Evolutionary conservation across 2,797 vertebrate species (phyloP).

Genomic region (Micrastur ruficollis): DNA sequence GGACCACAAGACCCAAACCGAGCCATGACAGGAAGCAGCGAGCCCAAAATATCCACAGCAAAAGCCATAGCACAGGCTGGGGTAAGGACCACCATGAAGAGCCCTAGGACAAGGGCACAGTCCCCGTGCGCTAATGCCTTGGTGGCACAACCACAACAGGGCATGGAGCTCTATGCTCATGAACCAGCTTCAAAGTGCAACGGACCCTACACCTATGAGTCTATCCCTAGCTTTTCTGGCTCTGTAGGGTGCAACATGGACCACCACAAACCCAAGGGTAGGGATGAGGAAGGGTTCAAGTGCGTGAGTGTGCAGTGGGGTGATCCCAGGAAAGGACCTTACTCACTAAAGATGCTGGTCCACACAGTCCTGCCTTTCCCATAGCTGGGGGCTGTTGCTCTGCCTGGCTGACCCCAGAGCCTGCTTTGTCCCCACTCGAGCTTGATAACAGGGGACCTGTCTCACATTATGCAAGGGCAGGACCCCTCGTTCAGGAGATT

Average conservation of each 20-base stretch:
- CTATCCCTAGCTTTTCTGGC: not conserved
- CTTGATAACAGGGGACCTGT: not conserved
- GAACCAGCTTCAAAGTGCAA: not conserved
- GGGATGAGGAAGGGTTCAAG: not conserved
- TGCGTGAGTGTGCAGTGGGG: not conserved
- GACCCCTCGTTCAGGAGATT: not conserved
- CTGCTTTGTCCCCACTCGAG: not conserved
- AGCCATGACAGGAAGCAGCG: accelerated
- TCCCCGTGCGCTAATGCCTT: not conserved
- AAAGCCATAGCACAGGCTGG: not conserved
- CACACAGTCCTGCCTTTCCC: not conserved
- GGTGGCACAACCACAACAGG: not conserved
- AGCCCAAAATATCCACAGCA: not conserved
- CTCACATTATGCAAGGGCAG: not conserved
- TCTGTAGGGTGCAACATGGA: not conserved
- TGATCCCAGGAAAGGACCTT: not conserved
- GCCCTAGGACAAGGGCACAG: not conserved
- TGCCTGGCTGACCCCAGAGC: not conserved
- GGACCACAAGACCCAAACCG: not conserved
- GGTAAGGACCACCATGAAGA: not conserved
- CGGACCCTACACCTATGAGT: accelerated
- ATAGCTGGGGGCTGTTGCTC: not conserved
- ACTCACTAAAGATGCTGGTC: not conserved
- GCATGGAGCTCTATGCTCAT: not conserved
- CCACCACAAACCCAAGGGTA: not conserved